Base-by-base conservation (phyloP, 2,888 invertebrate genomes). In the Rapana venosa region DNA sequence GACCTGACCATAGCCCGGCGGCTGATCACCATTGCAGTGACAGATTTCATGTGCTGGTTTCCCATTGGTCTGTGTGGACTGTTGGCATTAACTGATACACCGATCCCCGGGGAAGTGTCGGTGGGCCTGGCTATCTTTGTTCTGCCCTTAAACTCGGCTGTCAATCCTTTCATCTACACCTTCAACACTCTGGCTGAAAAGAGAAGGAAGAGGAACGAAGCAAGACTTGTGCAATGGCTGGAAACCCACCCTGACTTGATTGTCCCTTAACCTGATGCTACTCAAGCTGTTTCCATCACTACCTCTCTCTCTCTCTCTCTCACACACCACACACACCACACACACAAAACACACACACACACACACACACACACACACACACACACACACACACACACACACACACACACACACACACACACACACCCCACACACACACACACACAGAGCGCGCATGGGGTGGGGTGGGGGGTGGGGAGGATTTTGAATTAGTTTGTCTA, bases 1-100 rank as follows among this genome's bases (percentile, higher is more conserved):
- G 47, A 83, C 47, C 8, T 83, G 81, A 83, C 36, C 13, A 47
- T 83, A 83, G 81, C 81, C 0, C 22, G 11, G 47, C 36, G 81
- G 26, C 13, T 83, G 26, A 83, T 83, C 81, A 83, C 81, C 22
- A 47, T 83, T 4, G 81, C 81, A 6, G 36, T 83, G 11, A 83
- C 81, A 47, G 81, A 83, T 15, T 83, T 83, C 17, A 26, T 47
- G 81, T 83, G 81, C 81, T 83, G 81, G 81, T 83, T 83, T 83
- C 81, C 81, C 47, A 47, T 83, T 26, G 81, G 81, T 8, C 81
- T 83, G 81, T 83, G 81, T 26, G 81, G 81, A 13, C 17, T 83
- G 20, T 47, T 83, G 36, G 36, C 81, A 6, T 13, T 47, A 36
- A 47, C 81, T 5, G 47, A 36, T 22, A 22, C 22, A 11, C 81